phyloP scores from a whole-genome alignment of 2,113 vertebrate genomes.

The Sigmodon hispidus region DNA sequence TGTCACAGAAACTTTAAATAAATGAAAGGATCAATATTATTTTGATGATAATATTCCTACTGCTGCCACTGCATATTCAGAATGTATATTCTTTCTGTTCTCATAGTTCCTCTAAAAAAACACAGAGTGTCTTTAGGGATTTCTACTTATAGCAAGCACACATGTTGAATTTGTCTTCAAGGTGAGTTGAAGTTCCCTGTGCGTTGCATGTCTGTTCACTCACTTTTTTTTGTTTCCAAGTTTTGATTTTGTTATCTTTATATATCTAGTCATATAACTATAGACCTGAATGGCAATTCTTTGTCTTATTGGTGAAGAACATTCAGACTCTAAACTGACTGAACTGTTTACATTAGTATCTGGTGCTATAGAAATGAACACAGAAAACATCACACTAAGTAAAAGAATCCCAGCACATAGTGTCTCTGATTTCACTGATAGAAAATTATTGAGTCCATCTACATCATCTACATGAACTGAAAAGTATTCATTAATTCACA shows the following conservation, averaged over 20 bases:
- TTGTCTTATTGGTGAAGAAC: background rate
- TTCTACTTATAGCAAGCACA: background rate
- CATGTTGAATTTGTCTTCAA: background rate
- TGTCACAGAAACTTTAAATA: background rate
- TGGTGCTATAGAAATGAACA: background rate
- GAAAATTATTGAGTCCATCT: background rate
- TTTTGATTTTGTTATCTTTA: background rate
- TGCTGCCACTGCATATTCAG: background rate
- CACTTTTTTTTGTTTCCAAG: background rate
- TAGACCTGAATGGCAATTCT: background rate
- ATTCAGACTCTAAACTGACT: too few species aligned
- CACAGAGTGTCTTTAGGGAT: background rate
- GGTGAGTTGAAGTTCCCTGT: background rate
- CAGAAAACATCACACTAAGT: background rate
- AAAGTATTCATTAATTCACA: background rate
- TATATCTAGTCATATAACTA: background rate
- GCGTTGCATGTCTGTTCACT: background rate
- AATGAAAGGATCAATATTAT: background rate
- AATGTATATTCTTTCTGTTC: background rate
- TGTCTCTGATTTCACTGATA: fast-evolving
- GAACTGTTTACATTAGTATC: background rate
- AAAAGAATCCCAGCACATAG: background rate
- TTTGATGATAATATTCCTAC: background rate
- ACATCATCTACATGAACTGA: too few species aligned
- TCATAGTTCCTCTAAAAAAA: background rate